Evolutionary conservation across 2,113 vertebrate species (phyloP), one percentile per base, ranked within the genome.

Genomic region (Paramisgurnus dabryanus): DNA sequence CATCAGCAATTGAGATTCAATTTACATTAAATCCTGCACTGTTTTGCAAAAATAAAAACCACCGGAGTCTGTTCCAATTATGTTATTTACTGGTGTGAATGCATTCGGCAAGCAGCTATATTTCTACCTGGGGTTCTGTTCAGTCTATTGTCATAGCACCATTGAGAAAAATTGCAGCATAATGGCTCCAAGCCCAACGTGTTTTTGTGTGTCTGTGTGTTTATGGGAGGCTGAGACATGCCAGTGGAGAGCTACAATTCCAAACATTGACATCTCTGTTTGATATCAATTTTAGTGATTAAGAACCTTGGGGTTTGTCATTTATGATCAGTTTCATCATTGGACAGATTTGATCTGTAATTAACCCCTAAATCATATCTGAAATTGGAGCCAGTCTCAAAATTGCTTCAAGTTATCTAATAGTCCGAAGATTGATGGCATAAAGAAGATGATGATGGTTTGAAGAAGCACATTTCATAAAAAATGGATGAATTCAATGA

Each of bases 401-500:
- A 18, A 17, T 55, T 71, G 67, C 78, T 61, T 70, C 47, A 70
- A 63, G 47, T 71, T 71, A 72, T 80, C 57, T 41, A 80, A 71
- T n/a, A 61, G 41, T 41, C 27, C 60, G 27, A 60, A 70, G 68
- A 79, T 79, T 45, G 64, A 82, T 81, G 43, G 45, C 27, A 22
- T 55, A n/a, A 68, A 58, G 58, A 66, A 43, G 68, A 45, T 60
- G 78, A 61, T 43, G 22, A 76, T 73, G n/a, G 80, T 79, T 76
- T 83, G 77, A 72, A 71, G 83, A 87, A 85, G 86, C 85, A 50
- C 40, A 82, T 63, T 80, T 85, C 71, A 87, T 86, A 79, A 88
- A 89, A 87, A 73, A 63, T 82, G 82, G 86, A 89, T 86, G 67
- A 69, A 53, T 72, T 87, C 43, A 77, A 60, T 83, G 70, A 58